Conservation (phyloP, 2,113 vertebrate species). For the Glaucomys volans region DNA sequence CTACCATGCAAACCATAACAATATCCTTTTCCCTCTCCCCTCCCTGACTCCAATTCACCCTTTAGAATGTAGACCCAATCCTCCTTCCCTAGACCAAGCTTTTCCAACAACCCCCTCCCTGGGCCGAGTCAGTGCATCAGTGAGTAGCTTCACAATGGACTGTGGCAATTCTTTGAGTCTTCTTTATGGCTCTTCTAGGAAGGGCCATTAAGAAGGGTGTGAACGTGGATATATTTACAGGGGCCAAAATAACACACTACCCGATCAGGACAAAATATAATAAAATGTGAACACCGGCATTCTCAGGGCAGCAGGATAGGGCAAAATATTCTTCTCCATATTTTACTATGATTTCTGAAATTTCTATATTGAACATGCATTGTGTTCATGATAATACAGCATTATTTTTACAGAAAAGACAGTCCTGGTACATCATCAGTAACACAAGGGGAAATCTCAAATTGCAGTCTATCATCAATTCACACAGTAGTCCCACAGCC, state of each 20-base stretch:
- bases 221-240: not conserved
- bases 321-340: not conserved
- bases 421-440: not conserved
- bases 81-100: not conserved
- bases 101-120: not conserved
- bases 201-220: slow-evolving; percentile 8
- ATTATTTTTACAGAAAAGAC: not conserved
- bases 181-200: slow-evolving; percentile 47
- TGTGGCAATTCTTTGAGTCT: slow-evolving; percentile 31
- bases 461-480: not conserved
- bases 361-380: not conserved
- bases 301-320: not conserved
- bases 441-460: not conserved
- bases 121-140: not conserved
- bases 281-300: not conserved
- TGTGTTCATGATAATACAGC: not conserved
- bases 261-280: not conserved
- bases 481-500: not conserved
- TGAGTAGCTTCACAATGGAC: not conserved
- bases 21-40: not conserved
- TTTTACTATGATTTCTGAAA: not conserved
- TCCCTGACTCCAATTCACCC: not conserved
- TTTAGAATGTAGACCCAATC: not conserved
- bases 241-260: too few species aligned
- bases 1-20: too few species aligned